Base-by-base conservation (phyloP, 1,140 invertebrate species). In the Olivierus martensii region DNA sequence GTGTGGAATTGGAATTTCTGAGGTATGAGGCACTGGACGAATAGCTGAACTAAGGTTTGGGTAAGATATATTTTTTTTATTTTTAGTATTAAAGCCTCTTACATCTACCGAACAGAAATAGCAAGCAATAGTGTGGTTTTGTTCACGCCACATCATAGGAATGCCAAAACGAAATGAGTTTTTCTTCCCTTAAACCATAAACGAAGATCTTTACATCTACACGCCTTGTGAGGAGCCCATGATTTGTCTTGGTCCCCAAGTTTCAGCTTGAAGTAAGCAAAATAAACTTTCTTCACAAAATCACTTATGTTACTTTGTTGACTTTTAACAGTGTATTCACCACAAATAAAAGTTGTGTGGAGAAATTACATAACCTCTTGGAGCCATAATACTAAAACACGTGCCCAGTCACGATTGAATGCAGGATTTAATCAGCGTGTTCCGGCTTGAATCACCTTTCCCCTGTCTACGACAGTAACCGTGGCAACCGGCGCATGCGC, bases 221-320 rank as follows among this genome's bases (percentile, higher is more conserved):
- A 54, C 14, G 61, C 57, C 34, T 21, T 57, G 41, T 53, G 57
- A 14, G 41, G 39, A 46, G 51, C 51, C 48, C 47, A 59, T 15
- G 44, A 17, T 53, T 62, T 61, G 37, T 62, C 57, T 48, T 63
- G 61, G 50, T 60, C 55, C 43, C 59, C 62, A 21, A 63, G 35
- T 51, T 60, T 58, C 15, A 60, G 14, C 12, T 9, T 36, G 35
- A 51, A 51, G 4, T 49, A 49, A 3, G 18, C 18, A 35, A 51
- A 34, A 42, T 43, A 51, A 42, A 43, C 2, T 43, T 43, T 45
- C 22, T 11, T 43, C 17, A 44, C 17, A 43, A 39, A 35, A 6
- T 43, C 39, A 21, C 14, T 51, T 14, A 51, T 51, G 38, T 14
- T 51, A 6, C 39, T 42, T 36, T 39, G 6, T 11, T 17, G 39